Evolutionary conservation across 2,797 vertebrate species (phyloP), one percentile per base, ranked within the genome.

Genomic region (Podarcis lilfordi): DNA sequence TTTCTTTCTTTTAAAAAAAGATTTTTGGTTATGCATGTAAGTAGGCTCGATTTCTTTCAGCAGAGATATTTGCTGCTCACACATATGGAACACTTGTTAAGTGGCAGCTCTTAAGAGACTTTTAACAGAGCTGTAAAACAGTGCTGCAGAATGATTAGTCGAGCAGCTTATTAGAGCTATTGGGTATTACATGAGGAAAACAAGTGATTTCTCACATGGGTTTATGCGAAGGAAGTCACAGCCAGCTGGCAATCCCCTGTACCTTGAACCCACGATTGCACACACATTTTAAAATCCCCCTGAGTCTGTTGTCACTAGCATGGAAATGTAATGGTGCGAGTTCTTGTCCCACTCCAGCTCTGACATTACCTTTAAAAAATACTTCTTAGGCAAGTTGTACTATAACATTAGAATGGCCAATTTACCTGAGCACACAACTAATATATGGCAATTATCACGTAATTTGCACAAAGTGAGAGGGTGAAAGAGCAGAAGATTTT

Each of bases 341-440:
- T 25, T 75, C 64, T 45, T 29, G 35, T n/a, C 89, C 89, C 17
- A 15, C 11, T 11, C 37, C 0, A 0, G 0, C 79, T 92, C 78
- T 61, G 74, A 80, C 84, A 5, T 75, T 85, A 69, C 71, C 27
- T 86, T 87, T 9, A 84, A 90, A 94, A 89, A 82, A 45, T 64
- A 0, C 1, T 83, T 2, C 55, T 88, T 86, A 5, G 40, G 1
- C 25, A 68, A 29, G 85, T 85, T 80, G 1, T 69, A 50, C 69
- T 77, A 72, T 76, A 89, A 74, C 59, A 87, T 87, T 64, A 87
- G 84, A 74, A 79, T 0, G 23, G 72, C 32, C 83, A 40, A 77
- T 80, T 86, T 91, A 92, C 75, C 94, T 79, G 75, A 95, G 94
- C 87, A 50, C 68, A 32, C 43, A 86, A 50, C n/a, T 77, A 91